Evolutionary conservation across 2,888 invertebrate species (phyloP).

Genomic region (Acanthosepion pharaonis): DNA sequence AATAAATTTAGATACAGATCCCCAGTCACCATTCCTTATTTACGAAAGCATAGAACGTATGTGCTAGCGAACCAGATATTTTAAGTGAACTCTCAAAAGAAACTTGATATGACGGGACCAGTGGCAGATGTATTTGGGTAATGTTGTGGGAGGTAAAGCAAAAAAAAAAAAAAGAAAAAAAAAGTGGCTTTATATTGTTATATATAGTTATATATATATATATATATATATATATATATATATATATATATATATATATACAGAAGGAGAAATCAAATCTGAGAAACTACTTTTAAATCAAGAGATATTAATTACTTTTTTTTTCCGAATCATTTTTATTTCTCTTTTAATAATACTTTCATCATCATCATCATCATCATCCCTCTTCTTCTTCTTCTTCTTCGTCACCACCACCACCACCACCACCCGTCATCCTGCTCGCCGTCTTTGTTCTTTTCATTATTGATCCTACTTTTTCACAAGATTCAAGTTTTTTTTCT

Average conservation of each 20-base stretch:
- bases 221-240: background rate
- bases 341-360: too few relatives aligned
- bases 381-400: too few relatives aligned
- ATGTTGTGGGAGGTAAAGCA: background rate
- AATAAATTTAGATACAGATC: background rate
- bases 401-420: too few relatives aligned
- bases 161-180: background rate
- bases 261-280: background rate
- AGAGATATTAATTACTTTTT: background rate
- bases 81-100: constrained; percentile 6
- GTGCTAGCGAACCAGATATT: background rate
- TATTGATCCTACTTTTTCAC: too few relatives aligned
- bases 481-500: too few relatives aligned
- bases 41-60: background rate
- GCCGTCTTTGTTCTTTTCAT: too few relatives aligned
- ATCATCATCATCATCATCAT: too few relatives aligned
- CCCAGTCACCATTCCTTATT: background rate
- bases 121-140: background rate
- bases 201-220: background rate
- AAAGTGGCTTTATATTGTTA: background rate
- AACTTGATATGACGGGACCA: background rate
- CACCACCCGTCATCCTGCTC: too few relatives aligned
- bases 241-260: constrained; percentile 13
- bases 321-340: too few relatives aligned
- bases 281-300: too few relatives aligned